Evolutionary conservation across 30 jellyfish, hydroid and myxozoan species (phyloP), one percentile per base, ranked within the genome.

Genomic region (Phacellophora camtschatica): DNA sequence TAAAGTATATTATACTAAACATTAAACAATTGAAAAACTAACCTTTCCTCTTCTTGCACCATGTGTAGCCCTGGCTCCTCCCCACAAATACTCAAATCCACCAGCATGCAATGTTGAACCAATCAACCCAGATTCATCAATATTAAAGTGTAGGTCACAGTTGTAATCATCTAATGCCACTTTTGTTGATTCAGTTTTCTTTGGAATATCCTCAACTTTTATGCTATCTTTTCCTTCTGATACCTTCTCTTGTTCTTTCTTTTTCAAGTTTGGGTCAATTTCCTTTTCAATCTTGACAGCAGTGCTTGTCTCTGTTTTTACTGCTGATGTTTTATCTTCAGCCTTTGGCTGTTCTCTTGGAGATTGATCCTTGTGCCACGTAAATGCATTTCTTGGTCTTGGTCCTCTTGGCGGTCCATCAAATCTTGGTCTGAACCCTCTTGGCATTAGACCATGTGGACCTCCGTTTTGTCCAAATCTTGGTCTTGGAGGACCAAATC

Each of bases 21-120:
- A 3, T 22, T 8, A 3, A 2, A 5, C 8, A 31, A 3, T 34
- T 18, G 36, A 5, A 50, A 32, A 16, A 24, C 72, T n/a, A 71
- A 92, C 99, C 96, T 74, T 93, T 69, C 99, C 99, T 20, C 50
- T 49, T 10, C 66, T 68, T 19, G 82, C 95, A 20, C 99, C 99
- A 82, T 93, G 97, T 19, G 97, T 58, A 28, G 90, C 99, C 37
- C 96, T 90, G 10, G 70, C 90, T 4, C 99, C 99, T 37, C 96
- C 99, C 99, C 99, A 93, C 72, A 93, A 74, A 63, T 63, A 93
- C 66, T 93, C 97, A 71, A 93, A 85, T 13, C 99, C 99, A 42
- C 66, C 77, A 6, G 76, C 81, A 23, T 84, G 92, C 90, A 81
- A 32, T 13, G 92, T 85, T 57, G 78, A 81, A 11, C 96, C 99